Percentiles rank a stretch among this genome's conserved stretches.
Conservation (phyloP, 1,140 invertebrate genomes). For the Diachasmimorpha longicaudata region DNA sequence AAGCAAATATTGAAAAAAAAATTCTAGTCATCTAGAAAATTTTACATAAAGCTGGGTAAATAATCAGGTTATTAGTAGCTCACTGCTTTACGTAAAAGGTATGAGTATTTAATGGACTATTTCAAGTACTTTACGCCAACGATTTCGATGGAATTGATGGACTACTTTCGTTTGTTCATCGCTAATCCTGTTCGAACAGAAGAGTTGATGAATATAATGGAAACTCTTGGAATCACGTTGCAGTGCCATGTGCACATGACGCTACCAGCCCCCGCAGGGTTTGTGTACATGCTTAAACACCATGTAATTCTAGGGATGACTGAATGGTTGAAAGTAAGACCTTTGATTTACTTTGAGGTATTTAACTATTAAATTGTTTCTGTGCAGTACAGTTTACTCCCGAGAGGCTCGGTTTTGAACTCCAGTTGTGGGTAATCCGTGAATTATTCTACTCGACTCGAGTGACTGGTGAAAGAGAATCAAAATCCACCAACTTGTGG, state of each 20-base stretch:
- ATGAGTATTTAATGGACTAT: too few relatives aligned
- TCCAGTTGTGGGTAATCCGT: not conserved
- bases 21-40: too few relatives aligned
- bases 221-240: not conserved
- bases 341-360: not conserved
- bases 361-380: not conserved
- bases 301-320: not conserved
- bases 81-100: too few relatives aligned
- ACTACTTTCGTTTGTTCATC: too few relatives aligned
- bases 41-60: too few relatives aligned
- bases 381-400: not conserved
- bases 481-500: too few relatives aligned
- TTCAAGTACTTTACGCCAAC: too few relatives aligned
- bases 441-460: not conserved
- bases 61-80: too few relatives aligned
- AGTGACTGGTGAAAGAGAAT: too few relatives aligned
- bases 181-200: too few relatives aligned
- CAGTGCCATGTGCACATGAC: not conserved
- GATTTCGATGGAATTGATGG: too few relatives aligned
- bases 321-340: not conserved
- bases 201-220: not conserved
- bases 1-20: too few relatives aligned
- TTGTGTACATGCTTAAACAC: not conserved
- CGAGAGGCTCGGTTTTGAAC: not conserved
- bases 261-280: not conserved